Percentiles rank a stretch among this genome's conserved stretches.
Conservation (phyloP, 2,797 vertebrate genomes). For the Tokudaia tokunoshimensis region DNA sequence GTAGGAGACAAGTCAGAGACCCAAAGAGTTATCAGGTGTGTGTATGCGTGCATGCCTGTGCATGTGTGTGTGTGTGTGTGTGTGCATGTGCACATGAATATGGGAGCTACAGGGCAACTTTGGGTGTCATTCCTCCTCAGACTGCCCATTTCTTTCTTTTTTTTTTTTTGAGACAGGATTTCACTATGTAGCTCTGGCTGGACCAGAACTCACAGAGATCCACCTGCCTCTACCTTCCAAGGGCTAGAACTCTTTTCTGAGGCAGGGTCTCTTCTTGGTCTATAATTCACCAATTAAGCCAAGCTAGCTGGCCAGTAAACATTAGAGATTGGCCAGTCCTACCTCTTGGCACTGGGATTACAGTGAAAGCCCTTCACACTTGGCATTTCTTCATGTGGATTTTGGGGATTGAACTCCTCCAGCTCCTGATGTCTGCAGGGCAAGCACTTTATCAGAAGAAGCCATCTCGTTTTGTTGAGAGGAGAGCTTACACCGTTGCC, state of each 20-base stretch:
- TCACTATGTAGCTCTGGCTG: not conserved
- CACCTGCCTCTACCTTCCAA: not conserved
- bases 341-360: not conserved
- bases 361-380: not conserved
- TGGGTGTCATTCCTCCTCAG: not conserved
- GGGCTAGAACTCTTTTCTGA: not conserved
- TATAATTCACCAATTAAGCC: no score
- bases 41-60: not conserved
- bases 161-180: not conserved
- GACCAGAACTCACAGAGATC: not conserved
- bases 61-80: not conserved
- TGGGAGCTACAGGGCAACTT: no score
- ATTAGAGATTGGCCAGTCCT: not conserved
- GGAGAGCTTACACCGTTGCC: not conserved
- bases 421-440: not conserved
- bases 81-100: not conserved
- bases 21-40: no score
- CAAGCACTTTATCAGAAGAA: not conserved
- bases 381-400: not conserved
- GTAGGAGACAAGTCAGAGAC: not conserved
- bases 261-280: not conserved
- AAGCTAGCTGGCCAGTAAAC: not conserved
- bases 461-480: not conserved
- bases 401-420: not conserved
- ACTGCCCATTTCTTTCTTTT: no score